A percentile compares a stretch with the other conserved stretches of the same genome.
Evolutionary conservation across 2,113 vertebrate species (phyloP).

Genomic region (Bubo blakistoni): DNA sequence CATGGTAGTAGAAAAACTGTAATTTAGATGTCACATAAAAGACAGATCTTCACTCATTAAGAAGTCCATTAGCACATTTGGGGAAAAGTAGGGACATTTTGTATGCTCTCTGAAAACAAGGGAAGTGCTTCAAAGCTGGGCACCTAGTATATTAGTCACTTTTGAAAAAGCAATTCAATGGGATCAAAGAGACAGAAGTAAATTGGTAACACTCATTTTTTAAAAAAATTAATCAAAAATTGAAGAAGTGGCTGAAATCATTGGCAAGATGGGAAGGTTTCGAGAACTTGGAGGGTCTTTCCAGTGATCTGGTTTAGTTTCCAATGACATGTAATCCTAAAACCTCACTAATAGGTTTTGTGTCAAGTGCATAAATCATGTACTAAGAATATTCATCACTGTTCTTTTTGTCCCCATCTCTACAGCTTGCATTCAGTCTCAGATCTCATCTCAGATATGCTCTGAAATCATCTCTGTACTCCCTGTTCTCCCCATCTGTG

Average conservation of each 20-base stretch:
- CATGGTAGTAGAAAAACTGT: not conserved
- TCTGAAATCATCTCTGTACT: not conserved
- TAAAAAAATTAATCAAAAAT: conserved; percentile 8
- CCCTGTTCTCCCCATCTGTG: not conserved
- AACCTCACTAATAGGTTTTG: not conserved
- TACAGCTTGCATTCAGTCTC: not conserved
- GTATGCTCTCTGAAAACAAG: not conserved
- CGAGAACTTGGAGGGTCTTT: not conserved
- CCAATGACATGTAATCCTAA: not conserved
- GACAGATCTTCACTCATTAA: not conserved
- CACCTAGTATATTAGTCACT: not conserved
- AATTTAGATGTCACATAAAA: not conserved
- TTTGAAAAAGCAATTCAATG: not conserved
- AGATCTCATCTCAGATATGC: not conserved
- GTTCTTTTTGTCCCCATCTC: not conserved
- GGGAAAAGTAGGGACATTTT: not conserved
- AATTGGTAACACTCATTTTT: not conserved
- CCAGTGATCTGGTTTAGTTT: not conserved
- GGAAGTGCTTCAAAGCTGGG: not conserved
- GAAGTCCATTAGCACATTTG: not conserved
- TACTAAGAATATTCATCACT: not conserved
- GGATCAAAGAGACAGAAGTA: conserved; percentile 7
- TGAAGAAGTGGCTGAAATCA: not conserved
- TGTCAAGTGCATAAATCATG: not conserved
- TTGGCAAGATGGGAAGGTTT: not conserved